Percentiles rank a stretch among this genome's conserved stretches.
Conservation (phyloP, 2,113 vertebrate genomes). For the Piaya cayana region DNA sequence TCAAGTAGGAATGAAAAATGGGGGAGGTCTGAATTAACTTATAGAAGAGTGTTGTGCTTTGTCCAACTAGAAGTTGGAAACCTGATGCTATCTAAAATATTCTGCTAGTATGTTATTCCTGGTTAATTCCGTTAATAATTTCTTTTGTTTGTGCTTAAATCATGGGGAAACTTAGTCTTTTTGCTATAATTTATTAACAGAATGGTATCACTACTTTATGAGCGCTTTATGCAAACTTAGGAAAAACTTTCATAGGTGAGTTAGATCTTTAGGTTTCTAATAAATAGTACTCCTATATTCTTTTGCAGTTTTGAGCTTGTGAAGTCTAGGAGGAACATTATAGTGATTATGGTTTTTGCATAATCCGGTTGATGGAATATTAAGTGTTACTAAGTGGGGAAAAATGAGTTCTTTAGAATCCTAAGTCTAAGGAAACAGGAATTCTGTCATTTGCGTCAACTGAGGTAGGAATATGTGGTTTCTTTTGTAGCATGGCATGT, state of each 20-base stretch:
- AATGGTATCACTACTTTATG: neutral
- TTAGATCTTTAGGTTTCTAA: neutral
- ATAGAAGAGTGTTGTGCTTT: rapidly evolving
- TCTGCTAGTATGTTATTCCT: neutral
- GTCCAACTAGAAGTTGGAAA: neutral
- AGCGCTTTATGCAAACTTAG: neutral
- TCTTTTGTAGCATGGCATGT: neutral
- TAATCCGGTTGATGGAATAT: neutral
- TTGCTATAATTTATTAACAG: neutral
- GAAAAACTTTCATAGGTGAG: neutral
- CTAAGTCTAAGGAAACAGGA: rapidly evolving
- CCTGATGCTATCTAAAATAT: neutral
- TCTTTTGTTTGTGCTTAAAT: neutral
- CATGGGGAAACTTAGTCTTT: neutral
- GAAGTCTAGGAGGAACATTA: neutral
- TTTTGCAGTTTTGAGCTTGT: neutral
- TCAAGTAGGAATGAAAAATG: slow-evolving; percentile 73
- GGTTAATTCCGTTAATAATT: neutral
- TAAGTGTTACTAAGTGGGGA: neutral
- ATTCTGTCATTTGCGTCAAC: rapidly evolving
- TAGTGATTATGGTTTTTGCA: neutral
- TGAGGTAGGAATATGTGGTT: rapidly evolving
- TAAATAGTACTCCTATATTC: neutral
- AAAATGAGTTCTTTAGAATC: rapidly evolving
- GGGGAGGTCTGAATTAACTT: neutral